These are phyloP conservation scores for Agrotis clavis DNA, from an alignment of 2,888 invertebrate genomes.

Conservation along the genomic window DNA sequence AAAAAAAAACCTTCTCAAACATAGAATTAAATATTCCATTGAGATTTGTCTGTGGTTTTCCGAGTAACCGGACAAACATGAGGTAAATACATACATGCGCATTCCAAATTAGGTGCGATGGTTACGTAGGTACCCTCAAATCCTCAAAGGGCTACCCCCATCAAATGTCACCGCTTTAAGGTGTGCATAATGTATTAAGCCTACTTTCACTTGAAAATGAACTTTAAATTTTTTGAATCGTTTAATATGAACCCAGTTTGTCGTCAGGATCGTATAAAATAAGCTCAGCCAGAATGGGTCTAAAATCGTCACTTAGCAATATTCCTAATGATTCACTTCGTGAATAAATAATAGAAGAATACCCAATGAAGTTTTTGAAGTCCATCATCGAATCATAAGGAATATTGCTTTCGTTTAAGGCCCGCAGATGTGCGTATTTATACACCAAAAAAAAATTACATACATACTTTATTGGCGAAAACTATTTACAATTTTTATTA, in stretches of 20 bases:
- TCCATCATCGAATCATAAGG: no score
- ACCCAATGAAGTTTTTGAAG: no score
- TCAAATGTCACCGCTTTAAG: conserved; percentile 47
- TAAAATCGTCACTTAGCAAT: no score
- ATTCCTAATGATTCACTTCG: no score
- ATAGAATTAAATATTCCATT: conserved; percentile 26
- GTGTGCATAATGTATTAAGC: conserved; percentile 30
- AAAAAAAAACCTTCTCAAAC: conserved; percentile 26
- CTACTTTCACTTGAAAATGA: conserved; percentile 15
- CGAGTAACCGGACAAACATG: conserved; percentile 23
- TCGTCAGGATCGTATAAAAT: no score
- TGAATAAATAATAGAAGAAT: no score
- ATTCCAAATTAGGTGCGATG: conserved; percentile 47
- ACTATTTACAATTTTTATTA: no score
- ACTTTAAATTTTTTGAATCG: conserved; percentile 6
- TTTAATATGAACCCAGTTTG: neutral
- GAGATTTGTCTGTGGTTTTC: conserved; percentile 42
- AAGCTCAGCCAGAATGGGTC: no score
- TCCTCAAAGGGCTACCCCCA: conserved; percentile 50
- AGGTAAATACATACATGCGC: conserved; percentile 42
- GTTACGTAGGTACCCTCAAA: conserved; percentile 28
- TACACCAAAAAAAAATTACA: no score
- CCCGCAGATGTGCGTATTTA: neutral
- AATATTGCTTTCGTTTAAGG: neutral
- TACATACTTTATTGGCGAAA: no score